Base-by-base conservation (phyloP, 2,113 vertebrate species). In the Macheiramphus alcinus region DNA sequence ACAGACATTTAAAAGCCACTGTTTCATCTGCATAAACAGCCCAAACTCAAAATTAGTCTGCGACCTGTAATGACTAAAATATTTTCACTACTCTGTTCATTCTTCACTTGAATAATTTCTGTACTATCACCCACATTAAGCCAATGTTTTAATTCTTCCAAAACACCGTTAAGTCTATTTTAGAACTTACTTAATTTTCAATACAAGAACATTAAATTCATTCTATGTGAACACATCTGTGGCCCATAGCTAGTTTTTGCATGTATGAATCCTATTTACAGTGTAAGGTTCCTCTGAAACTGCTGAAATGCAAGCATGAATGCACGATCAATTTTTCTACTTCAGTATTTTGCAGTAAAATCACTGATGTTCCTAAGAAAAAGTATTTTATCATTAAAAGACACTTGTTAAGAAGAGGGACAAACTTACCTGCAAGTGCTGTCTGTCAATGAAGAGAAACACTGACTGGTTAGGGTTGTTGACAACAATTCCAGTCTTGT, bases 391-490 rank as follows among this genome's bases (percentile, higher is more conserved):
- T 40, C 7, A 67, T 34, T 40, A 82, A 40, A 29, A 67, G 15
- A 34, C 9, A n/a, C 16, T 27, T 50, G 62, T 65, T 76, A 58
- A 48, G 7, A 38, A 0, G 2, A 81, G 4, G 11, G 6, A 76
- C 25, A 45, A 61, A 16, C 18, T 95, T 85, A 99, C 99, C 99
- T 99, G 99, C 98, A 99, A 99, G 98, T 99, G 99, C 98, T 99
- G 99, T 99, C 99, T 99, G 98, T 99, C 99, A 98, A 99, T 99
- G 97, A 99, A 99, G 98, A 99, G 99, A 98, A 99, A 99, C 97
- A 99, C 98, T 97, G 99, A 99, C 99, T 99, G 98, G 99, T 98
- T 99, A 95, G 98, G 98, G 94, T 99, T 99, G 98, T 99, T 99
- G 97, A 99, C 96, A 94, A 99, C 98, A 97, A 99, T 99, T 98